phyloP scores from a whole-genome alignment of 2,113 vertebrate genomes.

The Tupaia chinensis region DNA sequence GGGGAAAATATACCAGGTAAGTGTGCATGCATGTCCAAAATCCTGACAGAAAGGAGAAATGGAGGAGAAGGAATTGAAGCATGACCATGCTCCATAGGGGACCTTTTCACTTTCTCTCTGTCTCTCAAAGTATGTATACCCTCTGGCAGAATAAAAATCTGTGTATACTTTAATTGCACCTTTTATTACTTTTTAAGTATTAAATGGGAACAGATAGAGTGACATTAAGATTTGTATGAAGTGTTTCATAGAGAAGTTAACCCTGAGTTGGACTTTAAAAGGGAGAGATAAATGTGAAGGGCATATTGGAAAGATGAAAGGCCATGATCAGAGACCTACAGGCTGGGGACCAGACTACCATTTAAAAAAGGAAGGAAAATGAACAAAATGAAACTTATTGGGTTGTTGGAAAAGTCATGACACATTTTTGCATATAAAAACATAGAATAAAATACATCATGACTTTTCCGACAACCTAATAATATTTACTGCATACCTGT shows the following conservation, averaged over 20 bases:
- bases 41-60: too few relatives aligned
- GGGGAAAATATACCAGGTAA: too few relatives aligned
- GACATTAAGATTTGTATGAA: background rate
- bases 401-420: too few relatives aligned
- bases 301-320: background rate
- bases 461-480: background rate
- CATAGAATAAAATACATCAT: too few relatives aligned
- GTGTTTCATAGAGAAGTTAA: background rate
- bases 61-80: too few relatives aligned
- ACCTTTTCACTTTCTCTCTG: too few relatives aligned
- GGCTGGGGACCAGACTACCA: background rate
- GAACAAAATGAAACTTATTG: background rate
- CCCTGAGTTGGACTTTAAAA: background rate
- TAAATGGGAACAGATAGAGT: background rate
- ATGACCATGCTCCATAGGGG: too few relatives aligned
- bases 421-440: too few relatives aligned
- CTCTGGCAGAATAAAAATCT: background rate
- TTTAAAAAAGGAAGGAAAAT: constrained; percentile 35
- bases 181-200: constrained; percentile 13
- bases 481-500: background rate
- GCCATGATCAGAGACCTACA: background rate
- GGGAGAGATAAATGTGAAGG: background rate
- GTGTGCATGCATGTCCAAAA: too few relatives aligned
- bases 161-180: background rate
- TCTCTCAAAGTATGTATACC: too few relatives aligned